A percentile compares a stretch with the other conserved stretches of the same genome.
phyloP scores from a whole-genome alignment of 2,888 invertebrate genomes.

The Girardia tigrina region DNA sequence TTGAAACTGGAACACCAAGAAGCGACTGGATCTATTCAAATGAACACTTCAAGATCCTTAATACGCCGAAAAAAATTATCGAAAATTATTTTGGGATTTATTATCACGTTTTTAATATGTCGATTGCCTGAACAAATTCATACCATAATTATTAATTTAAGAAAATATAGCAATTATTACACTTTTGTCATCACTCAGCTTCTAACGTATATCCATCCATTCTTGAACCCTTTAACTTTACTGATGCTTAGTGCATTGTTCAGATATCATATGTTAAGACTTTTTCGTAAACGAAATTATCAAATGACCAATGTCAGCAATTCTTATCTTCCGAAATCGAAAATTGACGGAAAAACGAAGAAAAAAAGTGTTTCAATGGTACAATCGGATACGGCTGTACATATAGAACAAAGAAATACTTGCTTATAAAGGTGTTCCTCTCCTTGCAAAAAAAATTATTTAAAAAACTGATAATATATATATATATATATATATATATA shows the following conservation, averaged over 20 bases:
- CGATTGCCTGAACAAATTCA: constrained; percentile 7
- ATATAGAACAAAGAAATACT: no score
- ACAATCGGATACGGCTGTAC: no score
- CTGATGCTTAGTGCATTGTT: not conserved
- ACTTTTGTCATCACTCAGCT: not conserved
- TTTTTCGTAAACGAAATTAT: not conserved
- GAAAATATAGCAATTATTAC: not conserved
- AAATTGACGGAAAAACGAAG: not conserved
- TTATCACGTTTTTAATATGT: not conserved
- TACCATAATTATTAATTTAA: constrained; percentile 12
- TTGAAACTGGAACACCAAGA: not conserved
- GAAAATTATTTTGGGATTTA: not conserved
- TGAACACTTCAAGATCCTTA: not conserved
- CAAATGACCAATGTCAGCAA: not conserved
- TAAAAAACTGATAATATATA: no score
- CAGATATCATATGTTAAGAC: not conserved
- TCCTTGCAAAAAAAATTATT: no score
- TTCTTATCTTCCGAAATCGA: not conserved
- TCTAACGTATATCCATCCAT: not conserved
- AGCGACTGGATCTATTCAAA: not conserved
- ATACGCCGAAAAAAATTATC: not conserved
- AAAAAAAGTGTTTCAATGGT: no score
- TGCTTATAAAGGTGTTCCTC: no score
- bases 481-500: no score
- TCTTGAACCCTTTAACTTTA: not conserved